Evolutionary conservation across 2,888 invertebrate genomes (phyloP).

Genomic region (Nomada ruficornis): DNA sequence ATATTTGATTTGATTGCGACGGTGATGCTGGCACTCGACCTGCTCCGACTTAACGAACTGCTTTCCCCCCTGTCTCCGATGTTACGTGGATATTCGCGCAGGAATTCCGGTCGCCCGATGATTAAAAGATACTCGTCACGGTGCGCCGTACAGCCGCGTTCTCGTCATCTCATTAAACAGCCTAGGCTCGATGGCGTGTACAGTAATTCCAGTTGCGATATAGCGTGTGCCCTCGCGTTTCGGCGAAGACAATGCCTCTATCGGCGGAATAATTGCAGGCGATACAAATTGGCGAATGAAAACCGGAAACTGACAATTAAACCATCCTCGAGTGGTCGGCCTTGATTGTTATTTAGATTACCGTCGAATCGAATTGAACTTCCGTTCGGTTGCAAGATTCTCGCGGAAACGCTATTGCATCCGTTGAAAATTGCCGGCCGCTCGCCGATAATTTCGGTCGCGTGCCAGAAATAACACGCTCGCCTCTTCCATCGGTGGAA

Average conservation of each 20-base stretch:
- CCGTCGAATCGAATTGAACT: neutral
- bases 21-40: neutral
- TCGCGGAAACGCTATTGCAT: no score
- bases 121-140: neutral
- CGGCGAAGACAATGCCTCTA: neutral
- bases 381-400: no score
- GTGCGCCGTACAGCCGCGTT: neutral
- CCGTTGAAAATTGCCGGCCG: neutral
- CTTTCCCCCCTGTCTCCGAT: neutral
- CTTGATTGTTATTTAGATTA: constrained; percentile 4
- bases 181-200: no score
- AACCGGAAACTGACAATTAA: constrained; percentile 33
- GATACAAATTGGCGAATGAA: neutral
- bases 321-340: neutral
- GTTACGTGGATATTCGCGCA: neutral
- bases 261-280: neutral
- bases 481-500: neutral
- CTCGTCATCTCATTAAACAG: constrained; percentile 8
- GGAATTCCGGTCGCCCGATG: neutral
- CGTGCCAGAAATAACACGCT: neutral
- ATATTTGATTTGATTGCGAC: constrained; percentile 12
- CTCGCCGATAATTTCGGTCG: neutral
- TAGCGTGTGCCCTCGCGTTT: neutral
- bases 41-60: constrained; percentile 6
- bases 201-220: no score